These are phyloP conservation scores for Pachycephala philippinensis DNA, from an alignment of 2,113 vertebrate species.

Conservation along the genomic window DNA sequence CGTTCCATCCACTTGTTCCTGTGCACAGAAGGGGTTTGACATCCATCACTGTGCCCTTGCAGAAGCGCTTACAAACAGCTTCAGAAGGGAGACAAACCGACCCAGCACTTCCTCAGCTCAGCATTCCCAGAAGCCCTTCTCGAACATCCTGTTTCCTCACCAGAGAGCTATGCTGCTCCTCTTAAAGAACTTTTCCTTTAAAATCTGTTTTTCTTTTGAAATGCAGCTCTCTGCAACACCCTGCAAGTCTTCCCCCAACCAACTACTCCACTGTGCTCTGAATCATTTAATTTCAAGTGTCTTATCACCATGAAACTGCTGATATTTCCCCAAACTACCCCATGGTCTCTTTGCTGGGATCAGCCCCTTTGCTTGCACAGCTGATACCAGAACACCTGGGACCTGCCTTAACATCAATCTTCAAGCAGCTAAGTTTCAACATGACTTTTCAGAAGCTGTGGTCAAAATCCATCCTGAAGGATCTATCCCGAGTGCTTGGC, in stretches of 20 bases:
- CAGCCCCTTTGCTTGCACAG: not conserved
- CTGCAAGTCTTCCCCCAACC: not conserved
- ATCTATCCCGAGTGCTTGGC: not conserved
- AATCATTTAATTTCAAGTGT: not conserved
- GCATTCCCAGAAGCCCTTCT: not conserved
- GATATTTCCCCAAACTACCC: not conserved
- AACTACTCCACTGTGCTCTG: not conserved
- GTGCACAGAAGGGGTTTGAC: accelerated
- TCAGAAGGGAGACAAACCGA: not conserved
- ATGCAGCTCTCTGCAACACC: not conserved
- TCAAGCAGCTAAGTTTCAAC: not conserved
- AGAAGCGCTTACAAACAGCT: not conserved
- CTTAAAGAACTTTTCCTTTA: not conserved
- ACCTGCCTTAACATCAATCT: not conserved
- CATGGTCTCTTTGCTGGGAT: accelerated
- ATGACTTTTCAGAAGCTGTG: not conserved
- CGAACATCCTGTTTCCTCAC: not conserved
- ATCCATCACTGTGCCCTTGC: accelerated
- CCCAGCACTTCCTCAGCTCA: not conserved
- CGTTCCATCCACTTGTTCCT: accelerated
- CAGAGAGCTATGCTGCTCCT: accelerated
- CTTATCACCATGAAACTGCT: not conserved
- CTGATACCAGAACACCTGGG: too few species aligned
- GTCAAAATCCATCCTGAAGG: not conserved
- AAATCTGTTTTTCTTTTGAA: not conserved